phyloP scores from a whole-genome alignment of 2,888 invertebrate species.

The Drosophila recens region DNA sequence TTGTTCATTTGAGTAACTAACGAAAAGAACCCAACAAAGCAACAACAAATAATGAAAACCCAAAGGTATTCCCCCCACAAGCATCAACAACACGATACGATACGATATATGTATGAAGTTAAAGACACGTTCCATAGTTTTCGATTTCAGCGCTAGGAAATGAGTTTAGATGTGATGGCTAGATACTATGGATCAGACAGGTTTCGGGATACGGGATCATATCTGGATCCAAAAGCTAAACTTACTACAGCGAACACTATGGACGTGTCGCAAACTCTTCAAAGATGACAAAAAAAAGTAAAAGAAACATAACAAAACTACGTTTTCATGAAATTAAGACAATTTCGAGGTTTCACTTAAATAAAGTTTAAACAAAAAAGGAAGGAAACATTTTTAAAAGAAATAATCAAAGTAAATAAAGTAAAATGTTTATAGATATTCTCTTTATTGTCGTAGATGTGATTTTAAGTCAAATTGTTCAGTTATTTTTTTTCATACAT shows the following conservation, averaged over 20 bases:
- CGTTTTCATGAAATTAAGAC: conserved; percentile 82
- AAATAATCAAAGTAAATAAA: conserved; percentile 38
- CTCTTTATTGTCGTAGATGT: conserved; percentile 45
- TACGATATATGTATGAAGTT: background rate
- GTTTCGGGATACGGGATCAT: conserved; percentile 32
- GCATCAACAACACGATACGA: conserved; percentile 24
- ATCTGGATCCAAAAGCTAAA: conserved; percentile 15
- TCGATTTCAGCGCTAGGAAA: background rate
- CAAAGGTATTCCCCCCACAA: conserved; percentile 54
- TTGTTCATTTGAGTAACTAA: conserved; percentile 71
- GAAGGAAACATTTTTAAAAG: conserved; percentile 31
- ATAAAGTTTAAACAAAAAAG: conserved; percentile 56
- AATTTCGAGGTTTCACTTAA: conserved; percentile 83
- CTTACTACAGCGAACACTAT: conserved; percentile 6
- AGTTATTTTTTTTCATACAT: conserved; percentile 9
- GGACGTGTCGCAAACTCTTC: conserved; percentile 1
- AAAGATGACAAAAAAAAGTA: conserved; percentile 17
- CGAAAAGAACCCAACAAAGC: conserved; percentile 49
- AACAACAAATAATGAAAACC: conserved; percentile 39
- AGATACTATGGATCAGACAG: conserved; percentile 26
- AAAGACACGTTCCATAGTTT: conserved; percentile 6
- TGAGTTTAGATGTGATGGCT: conserved; percentile 4
- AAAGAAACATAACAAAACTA: conserved; percentile 49
- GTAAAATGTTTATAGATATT: conserved; percentile 32
- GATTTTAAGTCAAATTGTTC: conserved; percentile 32